phyloP scores from a whole-genome alignment of 1,140 invertebrate genomes.

The Drosophila murphyi region DNA sequence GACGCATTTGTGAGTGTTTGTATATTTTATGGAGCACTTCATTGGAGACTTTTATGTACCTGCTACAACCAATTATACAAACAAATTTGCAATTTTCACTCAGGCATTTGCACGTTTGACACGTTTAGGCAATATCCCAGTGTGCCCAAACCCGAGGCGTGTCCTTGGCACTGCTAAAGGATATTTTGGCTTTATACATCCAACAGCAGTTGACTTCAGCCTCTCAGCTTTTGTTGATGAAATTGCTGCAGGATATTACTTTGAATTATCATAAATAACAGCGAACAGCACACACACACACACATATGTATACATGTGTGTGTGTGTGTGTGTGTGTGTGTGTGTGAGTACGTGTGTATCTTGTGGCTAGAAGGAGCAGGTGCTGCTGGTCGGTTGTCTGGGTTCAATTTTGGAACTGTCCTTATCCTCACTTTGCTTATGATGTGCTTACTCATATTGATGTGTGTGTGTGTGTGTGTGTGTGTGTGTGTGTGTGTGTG shows the following conservation, averaged over 20 bases:
- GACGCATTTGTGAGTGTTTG: neutral
- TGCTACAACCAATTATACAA: constrained; percentile 63
- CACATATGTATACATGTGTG: constrained; percentile 15
- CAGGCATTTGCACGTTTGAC: constrained; percentile 65
- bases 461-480: constrained; percentile 1
- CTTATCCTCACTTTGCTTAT: constrained; percentile 22
- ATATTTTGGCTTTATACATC: constrained; percentile 66
- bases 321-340: constrained; percentile 24
- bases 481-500: neutral
- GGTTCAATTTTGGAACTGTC: constrained; percentile 20
- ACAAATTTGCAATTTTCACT: constrained; percentile 77
- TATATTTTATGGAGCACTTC: constrained; percentile 14
- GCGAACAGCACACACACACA: constrained; percentile 42
- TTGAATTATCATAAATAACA: constrained; percentile 82
- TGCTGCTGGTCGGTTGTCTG: constrained; percentile 34
- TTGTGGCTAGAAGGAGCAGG: constrained; percentile 57
- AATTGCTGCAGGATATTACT: constrained; percentile 81
- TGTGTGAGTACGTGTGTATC: constrained; percentile 25
- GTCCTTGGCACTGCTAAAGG: constrained; percentile 40
- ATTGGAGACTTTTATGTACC: constrained; percentile 7
- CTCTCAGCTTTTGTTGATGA: constrained; percentile 67
- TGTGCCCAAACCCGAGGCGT: constrained; percentile 4
- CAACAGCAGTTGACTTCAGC: constrained; percentile 27
- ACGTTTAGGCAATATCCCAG: constrained; percentile 66
- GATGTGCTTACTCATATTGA: constrained; percentile 14